These are phyloP conservation scores for Meloidogyne chitwoodi DNA, from an alignment of 1,140 invertebrate genomes.

Conservation along the genomic window DNA sequence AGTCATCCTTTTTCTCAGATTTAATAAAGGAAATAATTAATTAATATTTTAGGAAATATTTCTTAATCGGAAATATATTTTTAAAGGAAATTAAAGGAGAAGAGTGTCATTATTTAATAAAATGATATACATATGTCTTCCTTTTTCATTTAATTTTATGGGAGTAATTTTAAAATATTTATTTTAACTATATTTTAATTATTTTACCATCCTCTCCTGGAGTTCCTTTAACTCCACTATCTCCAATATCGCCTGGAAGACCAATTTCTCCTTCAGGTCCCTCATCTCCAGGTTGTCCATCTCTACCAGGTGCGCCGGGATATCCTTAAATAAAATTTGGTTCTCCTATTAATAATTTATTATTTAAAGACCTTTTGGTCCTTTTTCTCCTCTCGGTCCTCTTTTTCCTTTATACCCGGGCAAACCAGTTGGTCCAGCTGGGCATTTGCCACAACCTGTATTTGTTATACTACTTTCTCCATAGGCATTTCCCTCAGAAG, in stretches of 20 bases:
- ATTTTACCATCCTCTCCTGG: neutral
- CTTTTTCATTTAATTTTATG: too few relatives aligned
- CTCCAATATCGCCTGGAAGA: constrained; percentile 26
- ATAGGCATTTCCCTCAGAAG: neutral
- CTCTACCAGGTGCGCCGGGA: constrained; percentile 16
- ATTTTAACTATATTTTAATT: neutral
- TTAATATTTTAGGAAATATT: too few relatives aligned
- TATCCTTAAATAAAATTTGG: neutral
- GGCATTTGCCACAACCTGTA: constrained; percentile 3
- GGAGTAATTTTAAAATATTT: too few relatives aligned
- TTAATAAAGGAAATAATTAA: neutral
- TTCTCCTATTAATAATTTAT: neutral
- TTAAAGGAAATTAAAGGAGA: too few relatives aligned
- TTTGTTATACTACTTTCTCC: neutral
- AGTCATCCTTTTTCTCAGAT: too few relatives aligned
- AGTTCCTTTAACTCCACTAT: constrained; percentile 4
- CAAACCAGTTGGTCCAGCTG: constrained; percentile 18
- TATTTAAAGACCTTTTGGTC: constrained; percentile 7
- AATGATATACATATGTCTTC: too few relatives aligned
- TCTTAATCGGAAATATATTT: too few relatives aligned
- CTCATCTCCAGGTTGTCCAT: constrained; percentile 22
- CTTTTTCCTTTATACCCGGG: constrained; percentile 32
- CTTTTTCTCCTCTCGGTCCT: constrained; percentile 26
- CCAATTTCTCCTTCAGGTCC: constrained; percentile 24
- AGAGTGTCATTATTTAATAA: too few relatives aligned